Conservation (phyloP, 2,888 invertebrate species). For the Hydriomena furcata region DNA sequence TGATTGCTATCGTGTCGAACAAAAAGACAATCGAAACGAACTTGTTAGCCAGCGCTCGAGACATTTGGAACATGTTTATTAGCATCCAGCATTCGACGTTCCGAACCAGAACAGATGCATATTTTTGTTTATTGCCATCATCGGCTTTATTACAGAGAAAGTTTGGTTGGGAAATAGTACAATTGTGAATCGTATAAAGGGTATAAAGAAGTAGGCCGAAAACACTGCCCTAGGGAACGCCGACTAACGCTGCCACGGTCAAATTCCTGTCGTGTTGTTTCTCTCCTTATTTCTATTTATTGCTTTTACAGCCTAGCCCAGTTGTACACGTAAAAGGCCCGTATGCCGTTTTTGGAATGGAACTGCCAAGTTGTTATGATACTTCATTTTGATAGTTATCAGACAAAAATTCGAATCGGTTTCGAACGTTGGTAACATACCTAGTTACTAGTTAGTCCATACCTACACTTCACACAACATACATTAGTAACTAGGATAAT, state of each 20-base stretch:
- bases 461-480: background rate
- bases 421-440: background rate
- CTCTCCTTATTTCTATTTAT: slow-evolving; percentile 34
- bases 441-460: slow-evolving; percentile 5
- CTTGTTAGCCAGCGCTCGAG: slow-evolving; percentile 40
- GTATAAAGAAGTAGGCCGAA: slow-evolving; percentile 38
- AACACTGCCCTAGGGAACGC: slow-evolving; percentile 45
- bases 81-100: slow-evolving; percentile 34
- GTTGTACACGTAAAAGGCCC: slow-evolving; percentile 24
- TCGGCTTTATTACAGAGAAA: slow-evolving; percentile 34
- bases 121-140: slow-evolving; percentile 34
- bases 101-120: slow-evolving; percentile 33
- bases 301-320: slow-evolving; percentile 23
- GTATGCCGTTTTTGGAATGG: slow-evolving; percentile 24
- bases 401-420: background rate
- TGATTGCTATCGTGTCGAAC: slow-evolving; percentile 46
- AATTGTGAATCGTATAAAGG: slow-evolving; percentile 29
- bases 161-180: slow-evolving; percentile 31
- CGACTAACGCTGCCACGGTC: slow-evolving; percentile 12
- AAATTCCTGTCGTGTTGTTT: slow-evolving; percentile 29
- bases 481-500: background rate
- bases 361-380: slow-evolving; percentile 26
- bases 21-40: slow-evolving; percentile 43
- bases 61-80: slow-evolving; percentile 39
- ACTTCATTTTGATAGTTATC: slow-evolving; percentile 26